Base-by-base conservation (phyloP, 1,140 invertebrate species). In the Phymorhynchus buccinoides region DNA sequence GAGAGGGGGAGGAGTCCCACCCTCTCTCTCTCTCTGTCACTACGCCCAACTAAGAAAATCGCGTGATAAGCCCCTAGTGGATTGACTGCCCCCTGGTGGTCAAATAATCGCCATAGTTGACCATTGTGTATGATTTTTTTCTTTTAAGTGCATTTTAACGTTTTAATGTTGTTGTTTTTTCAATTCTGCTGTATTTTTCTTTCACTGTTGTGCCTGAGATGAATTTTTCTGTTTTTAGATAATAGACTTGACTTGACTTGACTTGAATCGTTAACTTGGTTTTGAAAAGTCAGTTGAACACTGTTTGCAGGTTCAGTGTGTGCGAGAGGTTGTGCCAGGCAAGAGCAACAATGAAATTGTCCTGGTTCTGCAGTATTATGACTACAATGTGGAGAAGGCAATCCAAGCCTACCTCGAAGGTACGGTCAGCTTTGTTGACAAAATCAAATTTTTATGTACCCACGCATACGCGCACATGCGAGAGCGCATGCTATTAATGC, bases 281-380 rank as follows among this genome's bases (percentile, higher is more conserved):
- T 75, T 1, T 66, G 16, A 82, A 52, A 18, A 84, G n/a, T 48
- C 32, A 3, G 2, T 71, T 56, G 52, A 68, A 62, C 27, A 82
- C 18, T 35, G 48, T 48, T 84, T 66, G 14, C 87, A 93, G 92
- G 90, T 92, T 30, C 89, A 89, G 83, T 88, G 91, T 41, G 92
- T 93, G 16, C 87, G 92, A 73, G 91, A 93, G 77, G 89, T 92
- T 4, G 90, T 92, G 14, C 89, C 86, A 39, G 91, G 91, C 0
- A 90, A 88, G 83, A 92, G 89, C 84, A 91, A 90, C 86, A 92
- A 93, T 85, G 91, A 93, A 83, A 91, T 93, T n/a, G 88, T 92
- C 39, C 81, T 93, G 68, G 91, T 93, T 22, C 85, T 92, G 41
- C 91, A 93, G 88, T 92, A 90, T 85, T 93, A 92, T 88, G 91